Evolutionary conservation across 2,888 invertebrate species (phyloP).

Genomic region (Nasonia oneida): DNA sequence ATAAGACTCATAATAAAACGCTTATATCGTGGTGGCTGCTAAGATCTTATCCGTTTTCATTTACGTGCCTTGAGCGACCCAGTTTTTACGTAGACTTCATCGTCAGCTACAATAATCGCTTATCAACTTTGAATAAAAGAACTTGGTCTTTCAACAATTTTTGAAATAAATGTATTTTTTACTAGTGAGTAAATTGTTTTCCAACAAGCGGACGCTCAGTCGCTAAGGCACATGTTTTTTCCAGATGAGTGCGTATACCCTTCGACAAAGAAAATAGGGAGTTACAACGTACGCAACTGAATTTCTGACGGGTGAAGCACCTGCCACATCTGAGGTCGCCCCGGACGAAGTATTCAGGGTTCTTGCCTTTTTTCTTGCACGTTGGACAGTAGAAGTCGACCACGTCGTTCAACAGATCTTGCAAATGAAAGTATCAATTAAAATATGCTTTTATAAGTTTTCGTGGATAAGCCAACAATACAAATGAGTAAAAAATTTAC

Average conservation of each 20-base stretch:
- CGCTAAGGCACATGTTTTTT: not conserved
- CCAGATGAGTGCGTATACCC: not conserved
- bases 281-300: not conserved
- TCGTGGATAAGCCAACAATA: not conserved
- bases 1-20: too few relatives aligned
- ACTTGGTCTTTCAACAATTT: not conserved
- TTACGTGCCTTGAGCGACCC: too few relatives aligned
- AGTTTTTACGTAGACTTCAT: too few relatives aligned
- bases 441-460: not conserved
- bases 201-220: not conserved
- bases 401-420: not conserved
- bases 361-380: not conserved
- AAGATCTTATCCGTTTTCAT: too few relatives aligned
- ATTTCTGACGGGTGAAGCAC: not conserved
- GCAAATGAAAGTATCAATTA: not conserved
- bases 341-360: not conserved
- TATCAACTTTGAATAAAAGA: too few relatives aligned
- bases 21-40: too few relatives aligned
- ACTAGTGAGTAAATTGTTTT: too few relatives aligned
- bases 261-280: not conserved
- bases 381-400: constrained; percentile 1
- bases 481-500: not conserved
- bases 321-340: not conserved
- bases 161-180: not conserved
- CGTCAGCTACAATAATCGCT: too few relatives aligned